These are phyloP conservation scores for Calosoma granatense DNA, from an alignment of 1,140 invertebrate species.

Conservation along the genomic window DNA sequence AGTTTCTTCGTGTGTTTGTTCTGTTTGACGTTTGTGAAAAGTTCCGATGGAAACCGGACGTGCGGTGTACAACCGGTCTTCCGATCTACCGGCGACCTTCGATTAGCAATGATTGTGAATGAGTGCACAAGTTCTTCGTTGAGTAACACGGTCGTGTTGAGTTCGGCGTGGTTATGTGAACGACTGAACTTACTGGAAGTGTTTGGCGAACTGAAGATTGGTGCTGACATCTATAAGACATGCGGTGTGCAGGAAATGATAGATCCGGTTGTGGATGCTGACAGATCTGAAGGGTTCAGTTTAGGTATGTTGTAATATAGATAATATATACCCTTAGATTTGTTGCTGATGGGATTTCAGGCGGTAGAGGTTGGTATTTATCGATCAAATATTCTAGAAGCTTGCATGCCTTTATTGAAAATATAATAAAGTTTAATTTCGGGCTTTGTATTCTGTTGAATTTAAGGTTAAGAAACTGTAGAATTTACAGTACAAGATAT, in stretches of 20 bases:
- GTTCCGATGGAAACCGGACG: not conserved
- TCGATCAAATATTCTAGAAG: no score
- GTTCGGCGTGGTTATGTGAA: not conserved
- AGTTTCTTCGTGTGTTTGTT: not conserved
- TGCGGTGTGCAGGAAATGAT: not conserved
- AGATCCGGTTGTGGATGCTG: not conserved
- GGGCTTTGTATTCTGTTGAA: no score
- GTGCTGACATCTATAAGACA: not conserved
- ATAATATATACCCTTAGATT: no score
- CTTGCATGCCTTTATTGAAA: no score
- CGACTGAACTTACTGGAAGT: not conserved
- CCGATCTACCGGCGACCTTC: not conserved
- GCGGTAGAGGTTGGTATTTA: no score
- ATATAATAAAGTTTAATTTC: no score
- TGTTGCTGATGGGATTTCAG: no score
- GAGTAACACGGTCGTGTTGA: not conserved
- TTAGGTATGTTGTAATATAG: not conserved
- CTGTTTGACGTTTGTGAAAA: not conserved
- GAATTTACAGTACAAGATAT: no score
- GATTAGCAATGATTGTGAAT: not conserved
- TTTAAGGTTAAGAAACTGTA: no score
- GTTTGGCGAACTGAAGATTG: not conserved
- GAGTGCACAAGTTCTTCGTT: not conserved
- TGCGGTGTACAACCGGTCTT: not conserved
- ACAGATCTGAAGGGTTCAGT: not conserved